phyloP scores from a whole-genome alignment of 2,888 invertebrate species.

The Cynaeus angustus region DNA sequence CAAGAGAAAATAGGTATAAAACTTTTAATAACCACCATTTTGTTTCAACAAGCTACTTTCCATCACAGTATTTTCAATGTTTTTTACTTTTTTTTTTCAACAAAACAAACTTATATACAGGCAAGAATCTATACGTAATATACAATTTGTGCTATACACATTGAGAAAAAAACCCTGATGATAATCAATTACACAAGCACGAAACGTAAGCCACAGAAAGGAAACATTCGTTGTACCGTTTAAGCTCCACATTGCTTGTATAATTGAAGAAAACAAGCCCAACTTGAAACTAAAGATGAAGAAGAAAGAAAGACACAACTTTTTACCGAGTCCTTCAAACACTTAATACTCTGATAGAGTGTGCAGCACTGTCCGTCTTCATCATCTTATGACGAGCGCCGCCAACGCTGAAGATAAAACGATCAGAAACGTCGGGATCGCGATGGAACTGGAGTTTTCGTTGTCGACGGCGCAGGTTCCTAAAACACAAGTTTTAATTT shows the following conservation, averaged over 20 bases:
- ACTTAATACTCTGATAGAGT: conserved; percentile 63
- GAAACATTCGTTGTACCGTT: conserved; percentile 49
- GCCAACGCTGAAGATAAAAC: conserved; percentile 57
- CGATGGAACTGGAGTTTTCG: conserved; percentile 56
- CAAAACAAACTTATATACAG: conserved; percentile 41
- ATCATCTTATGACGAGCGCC: conserved; percentile 64
- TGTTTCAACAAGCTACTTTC: conserved; percentile 51
- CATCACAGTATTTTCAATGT: conserved; percentile 51
- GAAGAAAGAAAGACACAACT: not conserved
- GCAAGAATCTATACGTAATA: conserved; percentile 34
- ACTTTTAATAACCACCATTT: conserved; percentile 32
- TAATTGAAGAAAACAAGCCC: conserved; percentile 45
- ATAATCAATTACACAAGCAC: conserved; percentile 48
- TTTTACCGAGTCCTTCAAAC: conserved; percentile 53
- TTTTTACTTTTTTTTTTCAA: conserved; percentile 21
- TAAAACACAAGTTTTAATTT: conserved; percentile 45
- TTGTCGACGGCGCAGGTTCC: conserved; percentile 63
- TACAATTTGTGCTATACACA: conserved; percentile 49
- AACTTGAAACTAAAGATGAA: conserved; percentile 28
- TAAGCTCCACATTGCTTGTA: conserved; percentile 52
- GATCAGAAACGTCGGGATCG: conserved; percentile 60
- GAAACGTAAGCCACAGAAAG: conserved; percentile 18
- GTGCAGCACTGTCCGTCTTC: conserved; percentile 61
- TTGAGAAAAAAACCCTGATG: conserved; percentile 11
- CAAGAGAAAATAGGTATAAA: conserved; percentile 45